Evolutionary conservation across 2,797 vertebrate genomes (phyloP), one percentile per base, ranked within the genome.

Genomic region (Halcyon leucocephala): DNA sequence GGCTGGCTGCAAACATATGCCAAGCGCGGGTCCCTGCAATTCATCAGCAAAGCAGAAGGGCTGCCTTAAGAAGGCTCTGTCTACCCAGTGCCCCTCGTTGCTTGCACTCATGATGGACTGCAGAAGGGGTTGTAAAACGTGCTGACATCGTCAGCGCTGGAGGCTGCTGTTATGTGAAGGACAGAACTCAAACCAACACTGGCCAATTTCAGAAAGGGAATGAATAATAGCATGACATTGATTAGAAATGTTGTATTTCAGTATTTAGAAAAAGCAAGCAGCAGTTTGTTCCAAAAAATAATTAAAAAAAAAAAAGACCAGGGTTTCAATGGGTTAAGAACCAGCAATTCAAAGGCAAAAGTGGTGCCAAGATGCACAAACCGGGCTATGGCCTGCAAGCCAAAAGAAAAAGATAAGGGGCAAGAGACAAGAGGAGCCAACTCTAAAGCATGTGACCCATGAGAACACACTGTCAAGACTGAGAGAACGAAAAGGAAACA

Each of bases 41-140:
- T 42, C 66, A 64, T 41, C 65, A 62, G 76, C 54, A 54, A 66
- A 88, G 37, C 2, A 78, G 28, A 60, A 18, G 54, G 66, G 72
- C 19, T 55, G 22, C 54, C 22, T 5, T 41, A 49, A 37, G 61
- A 24, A 48, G 41, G 19, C 3, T 3, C 33, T 26, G 48, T 11
- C 61, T 13, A 7, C 15, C 44, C 76, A 26, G 11, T 4, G 52
- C 41, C 72, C 52, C 61, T 58, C 25, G 5, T 37, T 19, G 33
- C 58, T 70, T 0, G 0, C 20, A 2, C 54, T 46, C 41, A 41
- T 5, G 28, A 55, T 0, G 2, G 39, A 31, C 65, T n/a, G 35
- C 31, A 61, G 31, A 65, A 65, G 0, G 2, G 25, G 48, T 85
- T 19, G 7, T 1, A 31, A 69, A 61, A 48, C n/a, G 4, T 39